Evolutionary conservation across 2,113 vertebrate genomes (phyloP), one percentile per base, ranked within the genome.

Genomic region (Heterotis niloticus): DNA sequence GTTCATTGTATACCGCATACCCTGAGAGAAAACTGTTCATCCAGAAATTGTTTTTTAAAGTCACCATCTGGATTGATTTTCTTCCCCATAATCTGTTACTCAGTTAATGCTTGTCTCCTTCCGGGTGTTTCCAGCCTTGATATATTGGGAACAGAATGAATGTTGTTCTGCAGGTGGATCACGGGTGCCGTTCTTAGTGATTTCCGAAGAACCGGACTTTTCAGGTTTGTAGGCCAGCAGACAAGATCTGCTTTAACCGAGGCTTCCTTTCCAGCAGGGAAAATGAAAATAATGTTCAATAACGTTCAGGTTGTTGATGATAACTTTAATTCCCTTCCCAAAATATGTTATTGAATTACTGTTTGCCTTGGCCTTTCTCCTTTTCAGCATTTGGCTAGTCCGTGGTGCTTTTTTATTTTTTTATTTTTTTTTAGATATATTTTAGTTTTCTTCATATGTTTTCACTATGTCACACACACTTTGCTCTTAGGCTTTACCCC

Each of bases 291-390:
- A 44, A 44, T 57, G 54, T 28, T 57, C 52, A 57, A 23, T 26
- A 24, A 57, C 54, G 56, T 74, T 59, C n/a, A 20, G 28, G 34
- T 16, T 20, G 34, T 71, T 70, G 56, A 73, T 73, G n/a, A n/a
- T n/a, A n/a, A 23, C 52, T 73, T 34, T 52, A 57, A 56, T 73
- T 73, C 26, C 57, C 71, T 51, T 57, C 57, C 52, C 71, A 56
- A 59, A 74, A 28, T 57, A 26, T 74, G 26, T 74, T 74, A 57
- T 57, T 14, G 57, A 74, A 74, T 74, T n/a, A 57, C 54, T 26
- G 26, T 74, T 54, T 73, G 14, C 51, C 71, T 56, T 73, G 70
- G 54, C 51, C 18, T 57, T 59, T 51, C 26, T 57, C 52, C 23
- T 57, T 59, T 57, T 54, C 54, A 57, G 28, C 13, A 57, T n/a